phyloP scores from a whole-genome alignment of 1,140 invertebrate species.

The Melanaphis sacchari region DNA sequence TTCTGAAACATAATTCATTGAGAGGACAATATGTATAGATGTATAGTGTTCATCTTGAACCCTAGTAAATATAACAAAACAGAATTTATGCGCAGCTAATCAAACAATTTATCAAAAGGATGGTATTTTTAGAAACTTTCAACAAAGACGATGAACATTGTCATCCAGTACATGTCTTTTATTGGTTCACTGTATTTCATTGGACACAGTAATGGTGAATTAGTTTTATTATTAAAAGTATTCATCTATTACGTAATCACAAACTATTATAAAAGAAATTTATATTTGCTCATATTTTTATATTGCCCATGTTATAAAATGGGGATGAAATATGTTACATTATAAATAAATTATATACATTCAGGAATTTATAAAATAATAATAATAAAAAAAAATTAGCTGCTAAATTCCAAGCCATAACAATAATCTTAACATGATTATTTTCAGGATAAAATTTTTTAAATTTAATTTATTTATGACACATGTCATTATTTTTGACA shows the following conservation, averaged over 20 bases:
- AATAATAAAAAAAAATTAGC: no score
- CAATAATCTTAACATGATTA: no score
- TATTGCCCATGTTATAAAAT: not conserved
- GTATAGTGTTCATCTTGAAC: slow-evolving; percentile 47
- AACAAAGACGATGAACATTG: slow-evolving; percentile 50
- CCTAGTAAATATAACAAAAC: slow-evolving; percentile 46
- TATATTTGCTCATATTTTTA: slow-evolving; percentile 27
- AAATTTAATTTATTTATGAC: not conserved
- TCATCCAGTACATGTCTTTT: slow-evolving; percentile 25
- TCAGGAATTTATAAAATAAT: not conserved
- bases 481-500: not conserved
- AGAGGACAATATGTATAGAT: slow-evolving; percentile 37
- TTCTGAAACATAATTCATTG: slow-evolving; percentile 34
- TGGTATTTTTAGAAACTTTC: slow-evolving; percentile 41
- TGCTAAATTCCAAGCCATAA: no score
- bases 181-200: slow-evolving; percentile 50
- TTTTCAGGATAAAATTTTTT: no score
- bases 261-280: slow-evolving; percentile 28
- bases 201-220: slow-evolving; percentile 57
- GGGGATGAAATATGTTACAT: not conserved
- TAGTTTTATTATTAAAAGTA: slow-evolving; percentile 52
- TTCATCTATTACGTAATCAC: slow-evolving; percentile 16
- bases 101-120: slow-evolving; percentile 50
- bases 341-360: not conserved
- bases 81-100: slow-evolving; percentile 55